Base-by-base conservation (phyloP, 35 echinoderm and acorn worm species). In the Heliocidaris erythrogramma region DNA sequence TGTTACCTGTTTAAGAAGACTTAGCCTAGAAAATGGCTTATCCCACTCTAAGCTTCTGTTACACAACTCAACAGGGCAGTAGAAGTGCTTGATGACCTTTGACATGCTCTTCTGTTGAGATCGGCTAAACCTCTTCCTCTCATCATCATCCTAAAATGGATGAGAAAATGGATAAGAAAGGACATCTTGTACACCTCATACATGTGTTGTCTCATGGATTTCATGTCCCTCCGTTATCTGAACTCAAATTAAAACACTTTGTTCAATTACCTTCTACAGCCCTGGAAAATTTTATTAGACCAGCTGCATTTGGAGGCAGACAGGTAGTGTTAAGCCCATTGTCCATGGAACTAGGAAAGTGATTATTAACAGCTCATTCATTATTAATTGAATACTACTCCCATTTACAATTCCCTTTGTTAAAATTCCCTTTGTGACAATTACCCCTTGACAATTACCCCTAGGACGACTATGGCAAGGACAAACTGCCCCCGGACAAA, bases 1-100 rank as follows among this genome's bases (percentile, higher is more conserved):
- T 16, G 21, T 9, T 92, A 92, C 91, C 91, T 92, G 91, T 59
- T 92, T 92, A 59, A 92, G 91, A 52, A 92, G 91, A 59, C 91
- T 92, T 13, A 92, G 91, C 27, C 91, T 92, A 48, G 48, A 48
- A 27, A 92, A 92, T 16, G 91, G 91, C 29, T 49, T 59, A 4
- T 59, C n/a, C 49, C 50, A 30, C 18, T 92, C 91, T 50, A 48
- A 18, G 91, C 49, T 92, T 59, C 91, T 92, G 49, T 92, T 92
- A 48, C 91, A 92, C 9, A 30, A 27, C 8, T 27, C 50, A 16
- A 92, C 91, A 56, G 91, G 91, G 30, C 91, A 92, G 49, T 92
- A 92, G 91, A 92, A 92, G 48, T 92, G 91, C 49, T 92, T 92
- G 47, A 27, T 92, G 47, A 92, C 49, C 49, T 92, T 92, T 12